phyloP scores from a whole-genome alignment of 2,113 vertebrate species.

The Archilochus colubris region DNA sequence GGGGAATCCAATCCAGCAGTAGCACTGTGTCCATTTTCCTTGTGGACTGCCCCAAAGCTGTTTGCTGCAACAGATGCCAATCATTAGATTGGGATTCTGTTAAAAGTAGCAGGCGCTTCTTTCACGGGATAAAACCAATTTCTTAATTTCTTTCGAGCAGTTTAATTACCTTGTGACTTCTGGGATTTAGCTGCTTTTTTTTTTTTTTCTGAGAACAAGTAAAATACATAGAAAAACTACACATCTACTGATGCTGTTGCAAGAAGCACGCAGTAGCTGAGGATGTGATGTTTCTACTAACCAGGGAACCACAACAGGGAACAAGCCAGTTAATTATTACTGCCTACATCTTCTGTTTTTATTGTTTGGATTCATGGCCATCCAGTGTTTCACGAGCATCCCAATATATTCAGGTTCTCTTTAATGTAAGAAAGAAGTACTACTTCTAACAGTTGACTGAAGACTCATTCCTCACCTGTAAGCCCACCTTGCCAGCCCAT shows the following conservation, averaged over 20 bases:
- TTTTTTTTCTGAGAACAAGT: not conserved
- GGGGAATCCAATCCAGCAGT: not conserved
- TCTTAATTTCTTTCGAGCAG: not conserved
- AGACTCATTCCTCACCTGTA: not conserved
- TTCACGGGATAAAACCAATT: not conserved
- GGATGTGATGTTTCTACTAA: not conserved
- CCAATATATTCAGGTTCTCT: not conserved
- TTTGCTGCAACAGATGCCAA: not conserved
- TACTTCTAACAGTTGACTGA: not conserved
- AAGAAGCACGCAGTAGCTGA: not conserved
- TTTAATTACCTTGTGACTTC: not conserved
- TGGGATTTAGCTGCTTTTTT: not conserved
- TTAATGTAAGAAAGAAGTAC: not conserved
- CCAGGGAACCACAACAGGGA: not conserved
- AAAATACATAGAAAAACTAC: not conserved
- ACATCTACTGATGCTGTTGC: not conserved
- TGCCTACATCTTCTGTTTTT: not conserved
- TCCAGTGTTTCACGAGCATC: not conserved
- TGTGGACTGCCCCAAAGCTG: not conserved
- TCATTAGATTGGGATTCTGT: not conserved
- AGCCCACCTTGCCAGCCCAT: not conserved
- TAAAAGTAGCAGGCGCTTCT: not conserved
- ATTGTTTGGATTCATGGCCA: not conserved
- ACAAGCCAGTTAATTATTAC: not conserved
- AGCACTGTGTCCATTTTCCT: not conserved